Percentiles rank a stretch among this genome's conserved stretches.
phyloP scores from a whole-genome alignment of 2,888 invertebrate species.

The Leptothorax acervorum region DNA sequence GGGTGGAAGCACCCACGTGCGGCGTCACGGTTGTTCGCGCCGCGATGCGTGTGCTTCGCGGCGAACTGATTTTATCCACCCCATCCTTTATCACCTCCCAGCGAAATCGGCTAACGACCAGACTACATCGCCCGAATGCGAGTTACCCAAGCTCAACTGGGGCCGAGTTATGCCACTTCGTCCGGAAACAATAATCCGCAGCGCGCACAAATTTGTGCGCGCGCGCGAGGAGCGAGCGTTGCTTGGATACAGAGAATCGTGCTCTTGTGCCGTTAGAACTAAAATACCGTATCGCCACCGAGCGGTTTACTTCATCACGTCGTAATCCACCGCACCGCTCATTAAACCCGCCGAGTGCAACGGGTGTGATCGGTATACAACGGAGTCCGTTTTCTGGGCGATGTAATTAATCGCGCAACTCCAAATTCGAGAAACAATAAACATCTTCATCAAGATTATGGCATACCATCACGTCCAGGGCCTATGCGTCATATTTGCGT shows the following conservation, averaged over 20 bases:
- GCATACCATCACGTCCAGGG: background rate
- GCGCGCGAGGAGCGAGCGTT: background rate
- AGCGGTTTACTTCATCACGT: background rate
- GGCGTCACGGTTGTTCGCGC: slow-evolving; percentile 9
- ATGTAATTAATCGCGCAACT: background rate
- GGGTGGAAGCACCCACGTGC: slow-evolving; percentile 11
- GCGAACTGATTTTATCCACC: slow-evolving; percentile 56
- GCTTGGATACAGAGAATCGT: slow-evolving; percentile 2
- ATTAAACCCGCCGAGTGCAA: background rate
- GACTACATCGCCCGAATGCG: slow-evolving; percentile 18
- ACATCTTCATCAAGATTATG: background rate
- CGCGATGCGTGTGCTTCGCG: slow-evolving; percentile 10
- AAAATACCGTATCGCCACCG: slow-evolving; percentile 28
- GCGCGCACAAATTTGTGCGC: background rate
- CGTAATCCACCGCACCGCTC: background rate
- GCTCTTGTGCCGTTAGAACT: slow-evolving; percentile 16
- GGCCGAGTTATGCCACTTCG: slow-evolving; percentile 61
- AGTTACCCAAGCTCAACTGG: slow-evolving; percentile 58
- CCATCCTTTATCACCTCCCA: slow-evolving; percentile 8
- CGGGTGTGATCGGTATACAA: background rate
- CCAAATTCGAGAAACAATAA: background rate
- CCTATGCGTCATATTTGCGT: background rate
- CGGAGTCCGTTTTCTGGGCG: background rate
- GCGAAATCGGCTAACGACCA: slow-evolving; percentile 56
- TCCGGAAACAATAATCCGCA: slow-evolving; percentile 61